Evolutionary conservation across 2,888 invertebrate genomes (phyloP).

Genomic region (Cryptosula pallasiana): DNA sequence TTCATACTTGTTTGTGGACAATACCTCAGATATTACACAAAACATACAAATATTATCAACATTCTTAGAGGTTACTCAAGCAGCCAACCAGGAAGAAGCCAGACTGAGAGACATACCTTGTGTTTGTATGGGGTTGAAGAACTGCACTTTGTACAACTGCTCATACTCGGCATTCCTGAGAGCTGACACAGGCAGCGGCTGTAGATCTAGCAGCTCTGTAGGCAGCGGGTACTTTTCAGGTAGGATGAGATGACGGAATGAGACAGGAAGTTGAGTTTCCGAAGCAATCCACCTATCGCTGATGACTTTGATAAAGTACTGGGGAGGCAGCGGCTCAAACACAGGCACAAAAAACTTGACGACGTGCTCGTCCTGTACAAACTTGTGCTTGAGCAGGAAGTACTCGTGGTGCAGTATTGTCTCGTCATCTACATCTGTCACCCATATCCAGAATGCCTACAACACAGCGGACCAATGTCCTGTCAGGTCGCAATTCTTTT

Average conservation of each 20-base stretch:
- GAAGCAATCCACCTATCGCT: conserved; percentile 57
- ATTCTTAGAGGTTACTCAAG: too few relatives aligned
- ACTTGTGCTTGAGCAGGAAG: conserved; percentile 86
- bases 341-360: conserved; percentile 98
- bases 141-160: conserved; percentile 76
- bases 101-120: conserved; percentile 63
- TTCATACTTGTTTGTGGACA: too few relatives aligned
- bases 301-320: conserved; percentile 76
- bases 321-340: conserved; percentile 95
- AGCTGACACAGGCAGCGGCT: conserved; percentile 87
- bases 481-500: too few relatives aligned
- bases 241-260: conserved; percentile 90
- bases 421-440: conserved; percentile 62
- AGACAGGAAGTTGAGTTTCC: conserved; percentile 83
- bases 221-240: conserved; percentile 98
- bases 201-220: conserved; percentile 91
- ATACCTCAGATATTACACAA: too few relatives aligned
- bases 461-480: too few relatives aligned
- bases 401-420: conserved; percentile 86
- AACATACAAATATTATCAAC: too few relatives aligned
- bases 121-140: conserved; percentile 98
- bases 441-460: conserved; percentile 62
- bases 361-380: conserved; percentile 86
- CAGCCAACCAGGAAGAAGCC: too few relatives aligned
- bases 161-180: conserved; percentile 81